Evolutionary conservation across 2,888 invertebrate genomes (phyloP).

Genomic region (Phasia obesa): DNA sequence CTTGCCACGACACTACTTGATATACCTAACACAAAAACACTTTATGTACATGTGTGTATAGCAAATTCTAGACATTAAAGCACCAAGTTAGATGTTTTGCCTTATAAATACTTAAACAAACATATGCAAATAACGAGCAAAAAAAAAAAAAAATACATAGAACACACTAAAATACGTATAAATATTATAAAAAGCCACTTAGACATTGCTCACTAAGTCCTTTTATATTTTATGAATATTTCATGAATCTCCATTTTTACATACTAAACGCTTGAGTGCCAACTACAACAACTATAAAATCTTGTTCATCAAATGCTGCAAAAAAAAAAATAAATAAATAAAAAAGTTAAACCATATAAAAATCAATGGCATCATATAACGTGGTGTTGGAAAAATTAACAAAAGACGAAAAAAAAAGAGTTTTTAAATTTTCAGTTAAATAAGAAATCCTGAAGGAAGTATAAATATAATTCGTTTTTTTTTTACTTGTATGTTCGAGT

Average conservation of each 20-base stretch:
- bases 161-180: background rate
- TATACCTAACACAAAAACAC: no score
- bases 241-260: slow-evolving; percentile 62
- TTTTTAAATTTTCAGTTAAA: background rate
- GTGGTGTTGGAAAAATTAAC: slow-evolving; percentile 3
- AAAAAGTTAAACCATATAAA: slow-evolving; percentile 25
- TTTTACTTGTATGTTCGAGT: background rate
- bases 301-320: background rate
- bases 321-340: background rate
- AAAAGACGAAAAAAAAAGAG: background rate
- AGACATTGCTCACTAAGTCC: slow-evolving; percentile 59
- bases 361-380: slow-evolving; percentile 26
- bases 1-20: no score
- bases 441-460: background rate
- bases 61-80: background rate
- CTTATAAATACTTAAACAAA: slow-evolving; percentile 16
- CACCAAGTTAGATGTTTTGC: background rate
- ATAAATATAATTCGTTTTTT: no score
- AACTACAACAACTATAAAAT: slow-evolving; percentile 42
- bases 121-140: background rate
- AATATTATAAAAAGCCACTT: slow-evolving; percentile 61
- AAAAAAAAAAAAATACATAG: background rate
- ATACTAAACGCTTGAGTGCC: slow-evolving; percentile 55
- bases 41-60: no score
- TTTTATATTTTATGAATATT: slow-evolving; percentile 60